Percentiles rank a stretch among this genome's conserved stretches.
These are phyloP conservation scores for Pipa parva DNA, from an alignment of 2,113 vertebrate species.

Conservation along the genomic window DNA sequence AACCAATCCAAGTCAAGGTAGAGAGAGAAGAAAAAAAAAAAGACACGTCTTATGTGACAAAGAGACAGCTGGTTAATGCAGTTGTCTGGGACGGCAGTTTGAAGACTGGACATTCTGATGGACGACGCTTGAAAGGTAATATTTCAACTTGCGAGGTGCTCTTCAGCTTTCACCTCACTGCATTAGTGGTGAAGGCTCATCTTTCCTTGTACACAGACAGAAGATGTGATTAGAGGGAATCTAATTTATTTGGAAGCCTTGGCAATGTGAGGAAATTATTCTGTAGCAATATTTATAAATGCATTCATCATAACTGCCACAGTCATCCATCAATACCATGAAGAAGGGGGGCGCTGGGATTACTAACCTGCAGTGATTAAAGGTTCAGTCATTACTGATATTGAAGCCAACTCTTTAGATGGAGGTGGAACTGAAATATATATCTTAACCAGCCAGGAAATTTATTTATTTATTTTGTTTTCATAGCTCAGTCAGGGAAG, in stretches of 20 bases:
- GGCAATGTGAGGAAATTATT: slow-evolving; percentile 68
- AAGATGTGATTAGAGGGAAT: slow-evolving; percentile 70
- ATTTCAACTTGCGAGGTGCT: not conserved
- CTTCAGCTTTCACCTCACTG: slow-evolving; percentile 43
- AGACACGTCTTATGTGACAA: not conserved
- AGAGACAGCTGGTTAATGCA: slow-evolving; percentile 20
- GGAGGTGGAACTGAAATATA: not conserved
- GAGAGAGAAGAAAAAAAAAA: not conserved
- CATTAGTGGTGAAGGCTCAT: slow-evolving; percentile 57
- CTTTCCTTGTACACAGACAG: slow-evolving; percentile 60
- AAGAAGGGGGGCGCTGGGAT: slow-evolving; percentile 61
- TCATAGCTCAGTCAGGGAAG: too few species aligned
- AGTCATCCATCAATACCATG: slow-evolving; percentile 52
- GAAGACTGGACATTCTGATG: slow-evolving; percentile 4
- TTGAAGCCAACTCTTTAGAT: not conserved
- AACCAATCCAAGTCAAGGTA: not conserved
- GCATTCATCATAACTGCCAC: slow-evolving; percentile 64
- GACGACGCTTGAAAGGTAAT: slow-evolving; percentile 11
- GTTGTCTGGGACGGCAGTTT: not conserved
- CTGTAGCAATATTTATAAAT: slow-evolving; percentile 71
- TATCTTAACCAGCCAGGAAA: too few species aligned
- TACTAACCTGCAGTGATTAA: slow-evolving; percentile 59
- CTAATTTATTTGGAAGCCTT: slow-evolving; percentile 73
- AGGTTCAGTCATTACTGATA: slow-evolving; percentile 48
- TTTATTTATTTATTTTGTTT: too few species aligned